Evolutionary conservation across 2,888 invertebrate species (phyloP).

Genomic region (Ormyrus thymus): DNA sequence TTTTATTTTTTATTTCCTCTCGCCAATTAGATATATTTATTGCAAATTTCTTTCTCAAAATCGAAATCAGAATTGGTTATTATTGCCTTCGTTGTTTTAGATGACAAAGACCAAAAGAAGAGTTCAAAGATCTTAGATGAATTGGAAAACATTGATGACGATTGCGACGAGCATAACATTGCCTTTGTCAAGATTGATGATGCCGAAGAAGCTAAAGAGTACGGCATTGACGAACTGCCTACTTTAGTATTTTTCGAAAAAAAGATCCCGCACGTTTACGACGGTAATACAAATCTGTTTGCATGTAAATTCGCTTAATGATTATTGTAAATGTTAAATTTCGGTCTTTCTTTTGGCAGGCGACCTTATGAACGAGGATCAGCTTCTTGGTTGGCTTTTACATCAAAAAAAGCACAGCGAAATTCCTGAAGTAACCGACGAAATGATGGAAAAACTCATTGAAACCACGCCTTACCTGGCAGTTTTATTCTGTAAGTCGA

Average conservation of each 20-base stretch:
- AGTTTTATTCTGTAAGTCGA: conserved; percentile 91
- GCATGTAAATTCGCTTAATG: neutral
- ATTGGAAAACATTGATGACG: conserved; percentile 94
- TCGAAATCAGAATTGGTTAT: neutral
- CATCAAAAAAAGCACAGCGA: conserved; percentile 93
- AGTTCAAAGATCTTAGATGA: conserved; percentile 89
- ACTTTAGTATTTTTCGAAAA: conserved; percentile 86
- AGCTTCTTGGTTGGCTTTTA: conserved; percentile 90
- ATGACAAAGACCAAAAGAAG: conserved; percentile 93
- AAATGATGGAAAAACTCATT: conserved; percentile 94
- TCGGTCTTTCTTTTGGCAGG: conserved; percentile 75
- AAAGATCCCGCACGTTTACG: conserved; percentile 79
- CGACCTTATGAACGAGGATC: conserved; percentile 92
- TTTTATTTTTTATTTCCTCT: neutral
- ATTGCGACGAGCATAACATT: conserved; percentile 93
- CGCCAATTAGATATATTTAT: too few relatives aligned
- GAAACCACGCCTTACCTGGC: conserved; percentile 88
- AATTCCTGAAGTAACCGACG: conserved; percentile 93
- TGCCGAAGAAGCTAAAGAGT: conserved; percentile 91
- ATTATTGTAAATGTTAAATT: neutral
- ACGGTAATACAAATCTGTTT: conserved; percentile 70
- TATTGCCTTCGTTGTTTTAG: conserved; percentile 74
- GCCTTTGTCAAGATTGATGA: conserved; percentile 95
- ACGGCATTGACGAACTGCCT: conserved; percentile 89
- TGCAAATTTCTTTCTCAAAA: neutral